A percentile compares a stretch with the other conserved stretches of the same genome.
These are phyloP conservation scores for Phengaris arion DNA, from an alignment of 2,888 invertebrate genomes.

Conservation along the genomic window DNA sequence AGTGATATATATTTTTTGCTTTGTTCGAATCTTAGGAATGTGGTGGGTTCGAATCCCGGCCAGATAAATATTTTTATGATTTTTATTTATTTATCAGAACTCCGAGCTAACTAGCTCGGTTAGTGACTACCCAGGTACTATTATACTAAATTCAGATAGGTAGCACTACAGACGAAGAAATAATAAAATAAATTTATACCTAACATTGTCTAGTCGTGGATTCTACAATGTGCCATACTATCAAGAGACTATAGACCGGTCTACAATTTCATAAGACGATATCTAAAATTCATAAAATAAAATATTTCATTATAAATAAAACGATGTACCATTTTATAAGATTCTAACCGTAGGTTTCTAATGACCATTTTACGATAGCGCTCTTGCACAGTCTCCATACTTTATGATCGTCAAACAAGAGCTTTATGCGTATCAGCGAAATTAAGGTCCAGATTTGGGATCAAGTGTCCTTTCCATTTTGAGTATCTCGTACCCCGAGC, in stretches of 20 bases:
- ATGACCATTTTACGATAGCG: slow-evolving; percentile 16
- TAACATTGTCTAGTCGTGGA: neutral
- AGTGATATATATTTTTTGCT: too few species aligned
- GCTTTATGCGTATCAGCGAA: slow-evolving; percentile 35
- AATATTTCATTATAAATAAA: neutral
- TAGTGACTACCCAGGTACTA: too few species aligned
- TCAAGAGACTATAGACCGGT: neutral
- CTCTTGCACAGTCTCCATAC: slow-evolving; percentile 14
- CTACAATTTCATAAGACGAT: too few species aligned
- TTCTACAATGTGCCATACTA: neutral
- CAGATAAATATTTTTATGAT: too few species aligned
- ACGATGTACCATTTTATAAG: neutral
- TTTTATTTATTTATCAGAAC: too few species aligned
- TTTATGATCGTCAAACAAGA: slow-evolving; percentile 29
- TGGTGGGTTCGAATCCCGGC: too few species aligned
- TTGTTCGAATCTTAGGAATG: too few species aligned
- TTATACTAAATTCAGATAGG: too few species aligned
- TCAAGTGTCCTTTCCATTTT: slow-evolving; percentile 44
- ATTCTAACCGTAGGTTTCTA: neutral
- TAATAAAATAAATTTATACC: too few species aligned
- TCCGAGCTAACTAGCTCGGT: too few species aligned
- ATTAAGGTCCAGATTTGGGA: slow-evolving; percentile 35
- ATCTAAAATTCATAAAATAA: slow-evolving; percentile 9
- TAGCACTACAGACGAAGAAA: too few species aligned
- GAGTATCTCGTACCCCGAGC: slow-evolving; percentile 42